phyloP scores from a whole-genome alignment of 2,113 vertebrate genomes.

The Tachysurus fulvidraco region DNA sequence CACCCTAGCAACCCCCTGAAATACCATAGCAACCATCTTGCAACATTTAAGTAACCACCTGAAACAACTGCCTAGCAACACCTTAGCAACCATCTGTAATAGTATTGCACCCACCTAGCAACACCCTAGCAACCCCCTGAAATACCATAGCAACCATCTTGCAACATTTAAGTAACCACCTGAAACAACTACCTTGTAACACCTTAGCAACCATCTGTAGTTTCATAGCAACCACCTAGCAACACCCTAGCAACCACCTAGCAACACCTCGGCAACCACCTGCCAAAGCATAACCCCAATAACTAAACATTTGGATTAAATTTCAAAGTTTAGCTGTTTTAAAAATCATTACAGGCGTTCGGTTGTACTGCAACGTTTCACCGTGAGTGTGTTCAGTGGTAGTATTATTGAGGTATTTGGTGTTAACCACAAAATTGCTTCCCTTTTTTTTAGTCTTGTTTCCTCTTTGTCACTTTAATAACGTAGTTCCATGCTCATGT shows the following conservation, averaged over 20 bases:
- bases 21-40: neutral
- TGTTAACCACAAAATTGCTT: conserved; percentile 3
- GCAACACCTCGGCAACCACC: neutral
- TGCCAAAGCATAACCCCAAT: neutral
- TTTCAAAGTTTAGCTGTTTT: neutral
- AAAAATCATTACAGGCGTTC: too few relatives aligned
- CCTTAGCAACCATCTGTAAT: neutral
- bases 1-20: neutral
- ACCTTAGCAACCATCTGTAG: neutral
- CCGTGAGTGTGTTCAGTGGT: neutral
- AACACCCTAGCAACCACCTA: neutral
- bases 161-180: neutral
- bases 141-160: neutral
- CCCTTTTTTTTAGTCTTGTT: neutral
- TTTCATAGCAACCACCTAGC: neutral
- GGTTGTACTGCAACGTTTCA: too few relatives aligned
- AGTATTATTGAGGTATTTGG: neutral
- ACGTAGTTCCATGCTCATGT: neutral
- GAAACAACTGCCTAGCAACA: neutral
- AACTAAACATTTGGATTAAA: neutral
- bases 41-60: neutral
- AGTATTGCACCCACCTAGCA: neutral
- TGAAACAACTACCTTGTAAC: neutral
- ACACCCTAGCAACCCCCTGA: neutral
- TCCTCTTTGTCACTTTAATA: neutral